Conservation (phyloP, 2,888 invertebrate genomes). For the Liopterus haemorrhoidalis region DNA sequence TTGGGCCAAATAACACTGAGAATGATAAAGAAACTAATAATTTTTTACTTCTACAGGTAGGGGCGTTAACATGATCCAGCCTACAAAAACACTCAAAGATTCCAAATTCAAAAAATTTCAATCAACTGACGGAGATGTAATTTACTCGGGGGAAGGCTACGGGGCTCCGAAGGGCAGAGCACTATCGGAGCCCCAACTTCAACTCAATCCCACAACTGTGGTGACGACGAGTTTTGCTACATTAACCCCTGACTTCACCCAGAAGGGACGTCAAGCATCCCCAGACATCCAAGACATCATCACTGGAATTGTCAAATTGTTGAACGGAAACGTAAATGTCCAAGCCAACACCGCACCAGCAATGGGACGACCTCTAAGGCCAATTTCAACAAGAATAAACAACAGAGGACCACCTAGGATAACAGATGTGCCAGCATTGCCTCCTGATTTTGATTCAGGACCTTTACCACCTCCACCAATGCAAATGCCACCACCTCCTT, state of each 20-base stretch:
- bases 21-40: no score
- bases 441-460: constrained; percentile 60
- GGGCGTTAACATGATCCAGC: constrained; percentile 47
- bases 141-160: constrained; percentile 67
- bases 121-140: constrained; percentile 35
- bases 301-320: constrained; percentile 78
- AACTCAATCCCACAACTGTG: constrained; percentile 47
- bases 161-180: constrained; percentile 69
- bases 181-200: constrained; percentile 62
- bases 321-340: constrained; percentile 84
- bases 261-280: constrained; percentile 53
- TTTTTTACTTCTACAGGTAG: no score
- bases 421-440: constrained; percentile 66
- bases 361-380: constrained; percentile 55
- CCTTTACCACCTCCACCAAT: constrained; percentile 47
- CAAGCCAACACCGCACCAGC: constrained; percentile 64
- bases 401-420: constrained; percentile 85
- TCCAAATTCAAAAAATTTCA: constrained; percentile 45
- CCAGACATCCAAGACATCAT: constrained; percentile 87
- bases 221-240: constrained; percentile 51
- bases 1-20: no score
- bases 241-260: constrained; percentile 45
- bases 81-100: constrained; percentile 51
- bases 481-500: constrained; percentile 47
- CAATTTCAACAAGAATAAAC: constrained; percentile 73